Conservation (phyloP, 2,113 vertebrate species). For the Erythrocebus patas region DNA sequence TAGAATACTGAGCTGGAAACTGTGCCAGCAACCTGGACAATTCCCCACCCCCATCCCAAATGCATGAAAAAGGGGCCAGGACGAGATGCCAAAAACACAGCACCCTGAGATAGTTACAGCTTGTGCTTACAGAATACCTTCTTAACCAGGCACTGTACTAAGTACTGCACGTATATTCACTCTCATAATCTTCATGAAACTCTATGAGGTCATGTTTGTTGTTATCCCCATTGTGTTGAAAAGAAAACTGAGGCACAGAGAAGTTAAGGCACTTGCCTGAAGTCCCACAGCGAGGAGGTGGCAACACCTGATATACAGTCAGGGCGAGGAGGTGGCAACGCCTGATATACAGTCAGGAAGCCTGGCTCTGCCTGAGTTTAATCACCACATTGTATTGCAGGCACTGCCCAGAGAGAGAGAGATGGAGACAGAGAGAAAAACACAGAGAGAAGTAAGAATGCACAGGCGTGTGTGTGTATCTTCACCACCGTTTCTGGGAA, state of each 20-base stretch:
- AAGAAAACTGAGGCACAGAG: background rate
- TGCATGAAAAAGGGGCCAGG: background rate
- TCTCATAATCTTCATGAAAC: background rate
- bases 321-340: background rate
- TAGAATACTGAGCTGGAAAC: background rate
- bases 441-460: background rate
- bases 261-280: background rate
- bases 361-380: background rate
- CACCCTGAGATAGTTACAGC: background rate
- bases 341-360: background rate
- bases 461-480: fast-evolving
- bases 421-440: background rate
- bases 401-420: background rate
- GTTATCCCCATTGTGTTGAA: background rate
- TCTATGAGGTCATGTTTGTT: background rate
- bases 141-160: background rate
- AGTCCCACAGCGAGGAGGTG: background rate
- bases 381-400: background rate
- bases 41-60: background rate
- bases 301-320: background rate
- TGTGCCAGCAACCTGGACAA: background rate
- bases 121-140: background rate
- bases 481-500: background rate
- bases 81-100: background rate
- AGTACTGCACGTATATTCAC: no score